phyloP scores from a whole-genome alignment of 2,888 invertebrate species.

The Eretmocerus hayati region DNA sequence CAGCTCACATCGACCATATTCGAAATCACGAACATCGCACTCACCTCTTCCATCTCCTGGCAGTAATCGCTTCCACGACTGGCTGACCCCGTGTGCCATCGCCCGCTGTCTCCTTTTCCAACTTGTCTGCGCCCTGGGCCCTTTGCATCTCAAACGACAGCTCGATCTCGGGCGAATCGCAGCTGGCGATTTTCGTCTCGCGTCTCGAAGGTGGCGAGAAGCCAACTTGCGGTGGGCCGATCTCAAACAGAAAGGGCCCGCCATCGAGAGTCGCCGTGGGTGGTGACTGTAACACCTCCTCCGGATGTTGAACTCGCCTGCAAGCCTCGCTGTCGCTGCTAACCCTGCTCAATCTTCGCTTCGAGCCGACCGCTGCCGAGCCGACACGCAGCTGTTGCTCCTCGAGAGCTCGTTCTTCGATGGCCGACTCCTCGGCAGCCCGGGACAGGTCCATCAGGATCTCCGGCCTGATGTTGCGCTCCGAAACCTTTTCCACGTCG shows the following conservation, averaged over 20 bases:
- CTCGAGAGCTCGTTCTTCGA: slow-evolving; percentile 43
- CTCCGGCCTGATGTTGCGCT: slow-evolving; percentile 46
- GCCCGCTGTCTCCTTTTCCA: too few relatives aligned
- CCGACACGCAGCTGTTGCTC: slow-evolving; percentile 44
- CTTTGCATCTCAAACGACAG: too few relatives aligned
- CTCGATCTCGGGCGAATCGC: too few relatives aligned
- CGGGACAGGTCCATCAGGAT: slow-evolving; percentile 45
- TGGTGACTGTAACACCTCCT: too few relatives aligned
- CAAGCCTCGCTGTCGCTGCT: slow-evolving; percentile 23
- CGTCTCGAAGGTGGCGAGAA: not conserved
- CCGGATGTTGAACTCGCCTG: not conserved
- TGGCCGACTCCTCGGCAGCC: slow-evolving; percentile 39
- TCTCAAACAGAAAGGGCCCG: too few relatives aligned
- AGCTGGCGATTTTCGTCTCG: too few relatives aligned
- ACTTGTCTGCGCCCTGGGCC: too few relatives aligned
- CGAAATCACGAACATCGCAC: too few relatives aligned
- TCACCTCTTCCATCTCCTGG: slow-evolving; percentile 9
- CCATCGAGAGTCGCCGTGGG: too few relatives aligned
- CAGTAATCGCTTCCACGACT: not conserved
- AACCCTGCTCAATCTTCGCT: slow-evolving; percentile 25
- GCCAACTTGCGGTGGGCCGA: slow-evolving; percentile 10
- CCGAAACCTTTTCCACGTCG: slow-evolving; percentile 34
- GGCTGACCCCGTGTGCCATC: too few relatives aligned
- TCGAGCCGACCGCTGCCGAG: slow-evolving; percentile 43
- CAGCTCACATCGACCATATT: too few relatives aligned